Conservation (phyloP, 2,797 vertebrate species). For the Manis javanica region DNA sequence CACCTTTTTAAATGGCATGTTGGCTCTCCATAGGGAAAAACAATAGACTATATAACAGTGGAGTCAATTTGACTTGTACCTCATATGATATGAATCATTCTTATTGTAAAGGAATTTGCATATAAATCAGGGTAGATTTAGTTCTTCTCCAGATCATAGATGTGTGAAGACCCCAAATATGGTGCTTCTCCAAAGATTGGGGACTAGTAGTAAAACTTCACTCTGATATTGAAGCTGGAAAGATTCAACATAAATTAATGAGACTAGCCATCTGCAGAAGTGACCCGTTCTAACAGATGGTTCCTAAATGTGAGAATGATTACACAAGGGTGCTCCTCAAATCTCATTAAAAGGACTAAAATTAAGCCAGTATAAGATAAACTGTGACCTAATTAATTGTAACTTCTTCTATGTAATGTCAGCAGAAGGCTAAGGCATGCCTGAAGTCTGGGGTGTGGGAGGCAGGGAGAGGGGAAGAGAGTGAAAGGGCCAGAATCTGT, state of each 20-base stretch:
- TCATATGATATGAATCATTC: slow-evolving; percentile 30
- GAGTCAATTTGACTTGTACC: slow-evolving; percentile 15
- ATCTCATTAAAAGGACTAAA: slow-evolving; percentile 77
- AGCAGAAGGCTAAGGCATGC: slow-evolving; percentile 39
- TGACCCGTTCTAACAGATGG: slow-evolving; percentile 79
- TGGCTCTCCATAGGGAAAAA: not conserved
- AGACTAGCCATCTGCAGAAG: slow-evolving; percentile 78
- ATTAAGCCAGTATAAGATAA: slow-evolving; percentile 76
- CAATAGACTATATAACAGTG: not conserved
- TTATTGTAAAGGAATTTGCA: slow-evolving; percentile 10
- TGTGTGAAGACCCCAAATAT: slow-evolving; percentile 36
- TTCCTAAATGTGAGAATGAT: slow-evolving; percentile 78
- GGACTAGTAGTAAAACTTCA: slow-evolving; percentile 49
- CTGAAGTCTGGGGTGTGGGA: not conserved
- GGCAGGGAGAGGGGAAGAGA: not conserved
- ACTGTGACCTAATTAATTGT: slow-evolving; percentile 78
- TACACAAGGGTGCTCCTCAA: slow-evolving; percentile 75
- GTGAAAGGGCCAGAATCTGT: not conserved
- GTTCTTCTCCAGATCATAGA: slow-evolving; percentile 25
- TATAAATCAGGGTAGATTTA: slow-evolving; percentile 37
- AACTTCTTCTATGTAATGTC: slow-evolving; percentile 59
- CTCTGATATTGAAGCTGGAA: slow-evolving; percentile 56
- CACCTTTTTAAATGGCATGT: slow-evolving; percentile 17
- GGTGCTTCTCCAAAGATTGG: slow-evolving; percentile 44
- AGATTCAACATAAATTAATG: slow-evolving; percentile 76